phyloP scores from a whole-genome alignment of 1,140 invertebrate genomes.

The Drosophila nebulosa region DNA sequence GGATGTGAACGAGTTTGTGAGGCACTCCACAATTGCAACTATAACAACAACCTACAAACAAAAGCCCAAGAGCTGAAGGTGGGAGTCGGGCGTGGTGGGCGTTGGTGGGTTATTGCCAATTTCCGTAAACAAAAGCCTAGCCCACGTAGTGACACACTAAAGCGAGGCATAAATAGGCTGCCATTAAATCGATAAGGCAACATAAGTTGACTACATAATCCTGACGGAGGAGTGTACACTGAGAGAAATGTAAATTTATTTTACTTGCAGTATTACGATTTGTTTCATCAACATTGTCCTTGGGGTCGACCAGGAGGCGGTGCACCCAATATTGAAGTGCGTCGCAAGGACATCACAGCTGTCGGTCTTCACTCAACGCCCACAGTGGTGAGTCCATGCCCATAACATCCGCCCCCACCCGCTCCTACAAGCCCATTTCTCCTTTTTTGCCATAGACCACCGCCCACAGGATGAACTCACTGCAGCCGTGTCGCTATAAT shows the following conservation, averaged over 20 bases:
- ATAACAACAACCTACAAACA: slow-evolving; percentile 80
- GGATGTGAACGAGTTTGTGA: slow-evolving; percentile 7
- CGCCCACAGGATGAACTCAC: slow-evolving; percentile 60
- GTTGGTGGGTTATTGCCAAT: slow-evolving; percentile 28
- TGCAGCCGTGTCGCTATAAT: slow-evolving; percentile 74
- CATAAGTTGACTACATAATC: slow-evolving; percentile 41
- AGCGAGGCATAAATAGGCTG: slow-evolving; percentile 49
- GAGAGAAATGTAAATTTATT: neutral
- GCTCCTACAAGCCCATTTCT: neutral
- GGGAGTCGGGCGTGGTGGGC: neutral
- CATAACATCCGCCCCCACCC: neutral
- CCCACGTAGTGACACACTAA: slow-evolving; percentile 29
- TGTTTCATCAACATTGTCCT: slow-evolving; percentile 82
- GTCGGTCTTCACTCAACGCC: slow-evolving; percentile 82
- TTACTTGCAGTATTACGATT: slow-evolving; percentile 79
- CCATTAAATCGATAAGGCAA: slow-evolving; percentile 51
- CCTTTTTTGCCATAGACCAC: slow-evolving; percentile 37
- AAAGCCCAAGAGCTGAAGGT: neutral
- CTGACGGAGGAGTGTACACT: neutral
- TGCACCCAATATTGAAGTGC: slow-evolving; percentile 80
- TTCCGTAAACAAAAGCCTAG: slow-evolving; percentile 41
- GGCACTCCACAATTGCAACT: slow-evolving; percentile 50
- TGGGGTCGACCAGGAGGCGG: slow-evolving; percentile 81
- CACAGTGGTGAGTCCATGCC: slow-evolving; percentile 58
- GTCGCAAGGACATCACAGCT: slow-evolving; percentile 81